These are phyloP conservation scores for Rynchops niger DNA, from an alignment of 2,113 vertebrate species.

Conservation along the genomic window DNA sequence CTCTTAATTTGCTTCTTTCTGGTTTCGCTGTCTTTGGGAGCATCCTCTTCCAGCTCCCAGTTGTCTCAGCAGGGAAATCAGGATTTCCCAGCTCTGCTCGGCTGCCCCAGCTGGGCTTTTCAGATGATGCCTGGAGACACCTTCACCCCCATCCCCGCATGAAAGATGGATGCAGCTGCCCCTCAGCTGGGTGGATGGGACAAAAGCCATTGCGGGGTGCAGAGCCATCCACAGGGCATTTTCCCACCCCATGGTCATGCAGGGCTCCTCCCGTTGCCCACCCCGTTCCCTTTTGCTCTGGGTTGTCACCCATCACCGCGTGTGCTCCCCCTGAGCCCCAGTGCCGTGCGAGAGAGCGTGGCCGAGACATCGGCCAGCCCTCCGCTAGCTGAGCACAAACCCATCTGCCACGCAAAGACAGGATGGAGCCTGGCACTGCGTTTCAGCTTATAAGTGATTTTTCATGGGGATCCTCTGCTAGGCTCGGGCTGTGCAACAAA, in stretches of 20 bases:
- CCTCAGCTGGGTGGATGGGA: not conserved
- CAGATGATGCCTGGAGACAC: not conserved
- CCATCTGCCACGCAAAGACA: not conserved
- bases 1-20: not conserved
- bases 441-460: not conserved
- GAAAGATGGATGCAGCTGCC: not conserved
- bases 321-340: fast-evolving
- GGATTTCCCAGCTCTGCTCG: not conserved
- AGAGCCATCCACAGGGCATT: not conserved
- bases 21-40: not conserved
- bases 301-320: not conserved
- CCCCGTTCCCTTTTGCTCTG: fast-evolving
- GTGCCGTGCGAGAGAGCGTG: fast-evolving
- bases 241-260: not conserved
- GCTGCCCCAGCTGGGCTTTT: not conserved
- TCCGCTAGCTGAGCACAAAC: not conserved
- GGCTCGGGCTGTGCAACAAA: not conserved
- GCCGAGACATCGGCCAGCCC: not conserved
- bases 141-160: not conserved
- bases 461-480: not conserved
- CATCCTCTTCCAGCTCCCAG: not conserved
- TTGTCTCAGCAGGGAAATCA: not conserved
- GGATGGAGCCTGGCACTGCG: not conserved
- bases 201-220: no score
- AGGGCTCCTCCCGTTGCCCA: fast-evolving